Evolutionary conservation across 2,797 vertebrate species (phyloP), one percentile per base, ranked within the genome.

Genomic region (Micromesistius poutassou): DNA sequence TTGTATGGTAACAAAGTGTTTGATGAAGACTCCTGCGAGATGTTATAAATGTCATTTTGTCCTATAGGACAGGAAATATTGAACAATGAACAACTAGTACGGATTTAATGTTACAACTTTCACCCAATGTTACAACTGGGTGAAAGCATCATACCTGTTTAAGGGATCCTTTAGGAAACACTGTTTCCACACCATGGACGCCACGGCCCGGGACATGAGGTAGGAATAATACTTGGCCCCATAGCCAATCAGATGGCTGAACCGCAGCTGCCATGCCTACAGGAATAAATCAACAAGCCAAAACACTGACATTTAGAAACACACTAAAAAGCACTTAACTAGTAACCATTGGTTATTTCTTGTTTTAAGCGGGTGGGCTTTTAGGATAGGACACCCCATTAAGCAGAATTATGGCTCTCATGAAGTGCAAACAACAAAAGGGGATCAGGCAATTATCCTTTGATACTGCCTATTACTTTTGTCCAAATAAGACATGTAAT

Each of bases 201-300:
- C 97, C 75, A 99, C 97, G 0, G 98, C 97, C 33, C 97, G 90
- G 81, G 98, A 99, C 97, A 99, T 96, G 82, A 99, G 95, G 91
- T 99, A 99, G 31, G 98, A 99, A 87, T 99, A 99, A 68, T 99
- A 99, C 75, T 98, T 99, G 82, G 97, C 97, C 19, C 98, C 97
- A 0, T 99, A 99, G 78, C 98, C 96, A 77, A 98, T 95, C 0
- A 99, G 96, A 88, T 99, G 98, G 90, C 97, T 97, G 93, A 99
- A 99, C 81, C 97, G 94, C 86, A 98, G 94, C 87, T 99, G 98
- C 98, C 98, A 99, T 19, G 98, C 98, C 98, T 99, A 87, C 10
- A 79, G 16, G 77, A 25, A 9, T 31, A 84, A 62, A 2, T 19
- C 38, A 80, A 3, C 71, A 70, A 30, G 5, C 16, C 28, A 42